Evolutionary conservation across 2,113 vertebrate genomes (phyloP).

Genomic region (Oreochromis tanganicae): DNA sequence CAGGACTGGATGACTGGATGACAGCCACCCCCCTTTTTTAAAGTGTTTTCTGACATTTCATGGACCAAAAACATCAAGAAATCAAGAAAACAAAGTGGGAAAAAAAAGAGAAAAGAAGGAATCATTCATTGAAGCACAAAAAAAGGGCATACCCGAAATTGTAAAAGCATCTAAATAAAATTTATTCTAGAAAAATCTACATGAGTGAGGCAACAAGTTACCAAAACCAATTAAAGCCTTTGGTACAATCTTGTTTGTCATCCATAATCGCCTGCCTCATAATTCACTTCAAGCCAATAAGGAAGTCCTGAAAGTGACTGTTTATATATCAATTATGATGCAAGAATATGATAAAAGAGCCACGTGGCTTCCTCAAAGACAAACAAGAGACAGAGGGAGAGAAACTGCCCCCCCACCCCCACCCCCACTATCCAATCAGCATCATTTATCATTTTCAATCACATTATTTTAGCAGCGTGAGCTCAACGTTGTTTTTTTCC

Average conservation of each 20-base stretch:
- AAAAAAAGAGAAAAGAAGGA: not conserved
- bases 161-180: not conserved
- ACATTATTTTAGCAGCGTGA: not conserved
- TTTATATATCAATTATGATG: not conserved
- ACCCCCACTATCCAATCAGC: not conserved
- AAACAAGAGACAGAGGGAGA: not conserved
- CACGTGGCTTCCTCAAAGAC: not conserved
- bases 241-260: not conserved
- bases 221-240: not conserved
- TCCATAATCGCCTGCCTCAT: not conserved
- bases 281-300: not conserved
- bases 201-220: not conserved
- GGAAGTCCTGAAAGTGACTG: not conserved
- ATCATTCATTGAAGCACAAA: not conserved
- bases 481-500: not conserved
- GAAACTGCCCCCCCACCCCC: not conserved
- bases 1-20: too few relatives aligned
- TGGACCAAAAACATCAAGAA: too few relatives aligned
- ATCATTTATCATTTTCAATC: not conserved
- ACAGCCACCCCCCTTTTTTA: too few relatives aligned
- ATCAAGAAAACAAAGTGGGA: not conserved
- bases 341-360: not conserved
- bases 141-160: not conserved
- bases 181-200: not conserved
- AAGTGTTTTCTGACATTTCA: not conserved